Conservation (phyloP, 2,888 invertebrate genomes). For the Syritta pipiens region DNA sequence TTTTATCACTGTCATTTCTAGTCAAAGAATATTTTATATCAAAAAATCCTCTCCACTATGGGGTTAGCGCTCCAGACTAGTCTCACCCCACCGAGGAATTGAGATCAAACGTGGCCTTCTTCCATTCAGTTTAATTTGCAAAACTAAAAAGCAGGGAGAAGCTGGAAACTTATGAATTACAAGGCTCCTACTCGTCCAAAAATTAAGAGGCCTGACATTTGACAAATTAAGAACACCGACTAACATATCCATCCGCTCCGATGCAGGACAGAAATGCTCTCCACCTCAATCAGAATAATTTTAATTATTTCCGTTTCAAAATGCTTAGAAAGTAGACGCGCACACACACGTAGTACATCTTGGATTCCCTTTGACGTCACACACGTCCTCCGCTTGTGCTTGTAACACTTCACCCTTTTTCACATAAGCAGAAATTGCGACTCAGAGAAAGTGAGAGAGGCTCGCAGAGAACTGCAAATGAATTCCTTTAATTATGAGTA, state of each 20-base stretch:
- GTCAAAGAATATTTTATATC: no score
- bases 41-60: no score
- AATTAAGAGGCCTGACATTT: conserved; percentile 22
- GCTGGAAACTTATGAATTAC: no score
- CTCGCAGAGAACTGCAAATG: conserved; percentile 55
- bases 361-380: conserved; percentile 57
- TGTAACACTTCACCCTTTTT: conserved; percentile 10
- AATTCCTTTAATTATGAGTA: conserved; percentile 69
- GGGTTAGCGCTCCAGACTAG: no score
- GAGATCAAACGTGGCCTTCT: no score
- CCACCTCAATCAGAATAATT: conserved; percentile 67
- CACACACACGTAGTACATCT: conserved; percentile 51
- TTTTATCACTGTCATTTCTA: no score
- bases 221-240: conserved; percentile 42
- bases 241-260: conserved; percentile 5
- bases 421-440: not conserved
- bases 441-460: not conserved
- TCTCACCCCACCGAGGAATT: no score
- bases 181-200: conserved; percentile 6
- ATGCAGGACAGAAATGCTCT: conserved; percentile 6
- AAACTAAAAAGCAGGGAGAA: no score
- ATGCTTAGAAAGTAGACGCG: conserved; percentile 49
- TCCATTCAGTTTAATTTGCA: no score
- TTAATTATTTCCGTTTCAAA: conserved; percentile 64
- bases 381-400: conserved; percentile 16